phyloP scores from a whole-genome alignment of 2,888 invertebrate genomes.

The Lacanobia oleracea region DNA sequence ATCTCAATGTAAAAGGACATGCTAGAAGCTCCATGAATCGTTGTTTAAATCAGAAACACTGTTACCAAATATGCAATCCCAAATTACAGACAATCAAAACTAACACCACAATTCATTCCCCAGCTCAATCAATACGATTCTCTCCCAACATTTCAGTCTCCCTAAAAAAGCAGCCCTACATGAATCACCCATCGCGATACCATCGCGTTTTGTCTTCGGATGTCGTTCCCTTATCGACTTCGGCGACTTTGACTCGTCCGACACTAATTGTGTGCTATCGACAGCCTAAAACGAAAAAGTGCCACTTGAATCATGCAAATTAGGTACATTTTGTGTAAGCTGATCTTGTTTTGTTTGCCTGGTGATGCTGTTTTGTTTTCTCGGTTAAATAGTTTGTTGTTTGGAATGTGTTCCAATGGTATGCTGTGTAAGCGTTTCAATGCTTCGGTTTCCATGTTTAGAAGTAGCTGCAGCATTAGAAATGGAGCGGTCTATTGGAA shows the following conservation, averaged over 20 bases:
- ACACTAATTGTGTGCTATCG: constrained; percentile 88
- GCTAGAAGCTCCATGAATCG: not conserved
- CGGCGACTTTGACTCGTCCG: constrained; percentile 79
- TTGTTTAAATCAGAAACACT: not conserved
- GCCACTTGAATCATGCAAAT: constrained; percentile 78
- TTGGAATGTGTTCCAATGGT: constrained; percentile 32
- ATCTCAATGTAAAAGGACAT: not conserved
- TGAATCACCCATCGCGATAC: constrained; percentile 74
- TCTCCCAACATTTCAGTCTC: constrained; percentile 22
- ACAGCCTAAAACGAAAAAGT: constrained; percentile 73
- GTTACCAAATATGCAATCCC: not conserved
- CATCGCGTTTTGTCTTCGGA: constrained; percentile 86
- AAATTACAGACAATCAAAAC: not conserved
- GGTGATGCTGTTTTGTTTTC: constrained; percentile 43
- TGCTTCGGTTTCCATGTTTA: not conserved
- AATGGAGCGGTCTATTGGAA: not conserved
- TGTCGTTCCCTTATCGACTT: constrained; percentile 86
- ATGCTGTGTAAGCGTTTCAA: constrained; percentile 15
- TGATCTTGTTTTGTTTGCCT: constrained; percentile 41
- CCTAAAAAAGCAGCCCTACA: constrained; percentile 66
- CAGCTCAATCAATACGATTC: constrained; percentile 32
- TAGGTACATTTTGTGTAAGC: constrained; percentile 62
- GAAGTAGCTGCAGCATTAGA: not conserved
- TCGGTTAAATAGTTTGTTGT: constrained; percentile 40
- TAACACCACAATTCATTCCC: constrained; percentile 6